Percentiles rank a stretch among this genome's conserved stretches.
Conservation (phyloP, 2,797 vertebrate genomes). For the Aviceda cuculoides region DNA sequence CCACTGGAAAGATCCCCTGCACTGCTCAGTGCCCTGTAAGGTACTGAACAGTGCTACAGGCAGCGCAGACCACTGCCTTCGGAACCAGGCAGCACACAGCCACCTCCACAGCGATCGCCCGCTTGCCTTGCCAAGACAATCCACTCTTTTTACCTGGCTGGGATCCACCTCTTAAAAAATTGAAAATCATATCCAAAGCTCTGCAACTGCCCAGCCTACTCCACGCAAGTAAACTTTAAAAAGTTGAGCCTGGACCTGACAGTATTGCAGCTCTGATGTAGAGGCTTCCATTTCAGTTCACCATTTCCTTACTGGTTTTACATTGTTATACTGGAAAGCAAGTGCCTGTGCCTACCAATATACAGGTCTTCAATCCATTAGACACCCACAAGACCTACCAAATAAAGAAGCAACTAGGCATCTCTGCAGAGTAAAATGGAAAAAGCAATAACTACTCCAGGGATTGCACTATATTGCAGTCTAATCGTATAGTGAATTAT, state of each 20-base stretch:
- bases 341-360: not conserved
- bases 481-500: rapidly evolving
- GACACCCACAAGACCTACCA: not conserved
- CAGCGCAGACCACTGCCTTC: not conserved
- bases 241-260: not conserved
- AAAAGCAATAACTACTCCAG: not conserved
- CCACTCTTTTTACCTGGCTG: not conserved
- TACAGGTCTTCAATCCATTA: not conserved
- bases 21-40: not conserved
- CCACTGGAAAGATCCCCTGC: not conserved
- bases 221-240: too few relatives aligned
- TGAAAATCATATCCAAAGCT: not conserved
- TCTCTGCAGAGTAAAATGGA: not conserved
- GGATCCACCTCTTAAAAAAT: not conserved
- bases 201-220: not conserved
- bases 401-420: not conserved
- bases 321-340: not conserved
- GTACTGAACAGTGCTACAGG: not conserved
- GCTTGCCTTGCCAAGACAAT: not conserved
- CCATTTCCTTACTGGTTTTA: not conserved
- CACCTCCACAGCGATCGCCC: rapidly evolving
- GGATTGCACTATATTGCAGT: not conserved
- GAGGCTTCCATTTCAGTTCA: not conserved
- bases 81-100: not conserved
- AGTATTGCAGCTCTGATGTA: not conserved